Evolutionary conservation across 30 jellyfish, hydroid and myxozoan genomes (phyloP), one percentile per base, ranked within the genome.

Genomic region (Hydra vulgaris): DNA sequence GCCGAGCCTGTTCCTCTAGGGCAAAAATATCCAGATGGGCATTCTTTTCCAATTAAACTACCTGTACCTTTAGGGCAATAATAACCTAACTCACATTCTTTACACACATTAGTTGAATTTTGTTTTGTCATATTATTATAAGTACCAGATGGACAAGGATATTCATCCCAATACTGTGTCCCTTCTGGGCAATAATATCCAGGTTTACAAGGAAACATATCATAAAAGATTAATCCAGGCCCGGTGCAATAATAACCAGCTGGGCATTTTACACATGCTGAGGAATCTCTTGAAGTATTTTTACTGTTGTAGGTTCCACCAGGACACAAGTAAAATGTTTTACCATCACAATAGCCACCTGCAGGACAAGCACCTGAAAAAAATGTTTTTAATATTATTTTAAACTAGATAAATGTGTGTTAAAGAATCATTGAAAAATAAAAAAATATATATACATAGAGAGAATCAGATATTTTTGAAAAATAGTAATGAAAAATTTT

Each of bases 161-260:
- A 91, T 66, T 91, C 85, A 20, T 71, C 84, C 40, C 88, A 21
- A 66, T 78, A 79, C 21, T 83, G 94, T 17, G 96, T 91, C 1
- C 90, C 96, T 18, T 66, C 89, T 0, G 98, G 98, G 80, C 98
- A 91, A 66, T 86, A 91, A 74, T 91, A 83, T 15, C 98, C 98
- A 0, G 95, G 77, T 25, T 74, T 79, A 85, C 98, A 91, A 52
- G 26, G 74, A 27, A 82, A 82, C 15, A 90, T 26, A 7, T 77
- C 83, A 66, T 82, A 91, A 78, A 86, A 80, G 24, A 82, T 72
- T 3, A 86, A 95, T 23, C 96, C 96, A 17, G 98, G 96, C 18
- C 95, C 95, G 53, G 96, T 83, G 71, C 98, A 91, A 73, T 86
- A 91, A 71, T 81, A 91, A 21, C 98, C 96, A 54, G 95, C 84